phyloP scores from a whole-genome alignment of 2,797 vertebrate species.

The Pagetopsis macropterus region DNA sequence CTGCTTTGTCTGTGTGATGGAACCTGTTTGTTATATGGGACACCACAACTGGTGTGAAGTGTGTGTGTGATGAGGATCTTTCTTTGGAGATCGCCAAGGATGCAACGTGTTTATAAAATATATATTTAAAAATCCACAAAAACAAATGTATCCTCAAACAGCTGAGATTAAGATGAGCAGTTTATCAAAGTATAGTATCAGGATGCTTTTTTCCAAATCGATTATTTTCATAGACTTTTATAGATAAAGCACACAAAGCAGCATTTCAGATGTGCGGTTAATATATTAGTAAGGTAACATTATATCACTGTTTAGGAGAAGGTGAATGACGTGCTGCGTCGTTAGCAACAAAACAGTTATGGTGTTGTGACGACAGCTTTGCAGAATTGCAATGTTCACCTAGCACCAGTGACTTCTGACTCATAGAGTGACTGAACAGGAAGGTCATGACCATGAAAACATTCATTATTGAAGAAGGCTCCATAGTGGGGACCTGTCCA shows the following conservation, averaged over 20 bases:
- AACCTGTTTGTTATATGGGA: constrained; percentile 36
- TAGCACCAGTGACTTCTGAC: constrained; percentile 6
- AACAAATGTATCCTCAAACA: not conserved
- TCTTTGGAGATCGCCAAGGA: not conserved
- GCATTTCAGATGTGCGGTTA: not conserved
- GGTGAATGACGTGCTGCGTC: not conserved
- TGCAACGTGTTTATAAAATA: too few relatives aligned
- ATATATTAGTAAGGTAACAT: not conserved
- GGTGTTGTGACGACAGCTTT: constrained; percentile 27
- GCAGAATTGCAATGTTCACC: not conserved
- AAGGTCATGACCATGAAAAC: not conserved
- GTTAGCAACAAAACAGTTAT: not conserved
- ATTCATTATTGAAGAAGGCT: constrained; percentile 43
- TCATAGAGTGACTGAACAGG: constrained; percentile 22
- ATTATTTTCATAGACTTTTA: not conserved
- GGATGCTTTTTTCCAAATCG: not conserved
- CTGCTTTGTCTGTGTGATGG: constrained; percentile 15
- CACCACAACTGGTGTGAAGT: constrained; percentile 19
- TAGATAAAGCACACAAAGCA: not conserved
- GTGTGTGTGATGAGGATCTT: not conserved
- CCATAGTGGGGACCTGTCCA: not conserved
- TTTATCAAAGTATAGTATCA: not conserved
- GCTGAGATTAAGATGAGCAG: not conserved
- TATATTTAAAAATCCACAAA: not conserved
- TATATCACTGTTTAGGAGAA: not conserved